phyloP scores from a whole-genome alignment of 2,797 vertebrate species.

The Holocentrus rufus region DNA sequence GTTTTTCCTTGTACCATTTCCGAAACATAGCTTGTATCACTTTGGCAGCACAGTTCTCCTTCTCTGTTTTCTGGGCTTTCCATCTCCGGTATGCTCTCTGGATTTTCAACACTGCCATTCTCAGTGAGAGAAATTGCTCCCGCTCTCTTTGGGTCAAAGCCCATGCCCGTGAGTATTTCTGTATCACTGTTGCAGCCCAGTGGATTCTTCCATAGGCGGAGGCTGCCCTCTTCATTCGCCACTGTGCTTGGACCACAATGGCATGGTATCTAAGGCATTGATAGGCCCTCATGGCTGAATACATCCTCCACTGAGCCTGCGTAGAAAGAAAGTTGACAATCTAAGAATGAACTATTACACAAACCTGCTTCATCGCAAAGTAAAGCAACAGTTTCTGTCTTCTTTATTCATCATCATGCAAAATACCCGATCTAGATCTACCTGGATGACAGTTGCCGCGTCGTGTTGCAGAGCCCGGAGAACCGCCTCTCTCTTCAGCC shows the following conservation, averaged over 20 bases:
- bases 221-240: constrained; percentile 83
- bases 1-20: constrained; percentile 77
- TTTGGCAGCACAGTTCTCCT: constrained; percentile 72
- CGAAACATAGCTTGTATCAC: constrained; percentile 84
- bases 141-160: constrained; percentile 72
- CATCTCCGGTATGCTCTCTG: constrained; percentile 85
- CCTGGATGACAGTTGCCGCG: constrained; percentile 89
- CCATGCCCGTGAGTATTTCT: constrained; percentile 76
- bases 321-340: constrained; percentile 33
- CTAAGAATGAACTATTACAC: constrained; percentile 8
- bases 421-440: constrained; percentile 48
- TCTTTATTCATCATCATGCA: neutral
- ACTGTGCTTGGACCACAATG: constrained; percentile 84
- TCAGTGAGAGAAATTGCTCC: constrained; percentile 73
- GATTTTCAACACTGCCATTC: constrained; percentile 74
- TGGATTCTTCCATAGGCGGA: constrained; percentile 72
- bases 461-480: constrained; percentile 70
- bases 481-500: constrained; percentile 72
- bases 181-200: constrained; percentile 82
- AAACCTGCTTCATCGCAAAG: neutral
- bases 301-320: constrained; percentile 87
- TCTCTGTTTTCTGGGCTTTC: constrained; percentile 73
- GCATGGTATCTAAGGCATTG: constrained; percentile 75
- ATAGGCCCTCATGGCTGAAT: constrained; percentile 76
- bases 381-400: too few relatives aligned